Base-by-base conservation (phyloP, 2,797 vertebrate species). In the Prunella strophiata region DNA sequence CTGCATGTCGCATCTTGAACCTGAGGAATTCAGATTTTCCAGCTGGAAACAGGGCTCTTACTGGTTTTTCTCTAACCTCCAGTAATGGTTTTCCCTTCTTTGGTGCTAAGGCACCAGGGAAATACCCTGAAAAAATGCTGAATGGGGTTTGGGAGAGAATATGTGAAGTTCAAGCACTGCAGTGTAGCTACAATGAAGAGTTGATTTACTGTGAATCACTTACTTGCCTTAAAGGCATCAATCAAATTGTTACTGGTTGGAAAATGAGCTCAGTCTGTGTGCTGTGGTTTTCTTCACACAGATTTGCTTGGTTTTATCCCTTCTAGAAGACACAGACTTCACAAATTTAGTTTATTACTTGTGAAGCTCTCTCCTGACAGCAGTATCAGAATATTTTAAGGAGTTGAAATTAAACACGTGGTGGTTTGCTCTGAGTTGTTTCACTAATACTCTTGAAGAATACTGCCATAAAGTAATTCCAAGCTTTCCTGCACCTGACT, bases 1-100 rank as follows among this genome's bases (percentile, higher is more conserved):
- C 57, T 47, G n/a, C 54, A 0, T 22, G n/a, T 5, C 45, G 0
- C 1, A 2, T 3, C 73, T 15, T 22, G 15, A 71, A 26, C 50
- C 38, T 18, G 52, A 63, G 63, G 18, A 68, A 30, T 62, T 51
- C 3, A 14, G 12, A 20, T 13, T 72, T 66, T 48, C 42, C 34
- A 3, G 20, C 4, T 32, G 26, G 14, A 67, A 88, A 22, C 29
- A 2, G 4, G 16, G n/a, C 13, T 74, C 52, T 32, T 15, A 5
- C 2, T 73, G 13, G 2, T 50, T 43, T 34, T 72, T 32, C 30
- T n/a, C 18, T 54, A 32, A 18, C 5, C 3, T 36, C 40, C 36
- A 55, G 51, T 47, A 12, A 26, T 13, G 18, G 21, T 42, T 51
- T 54, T 18, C 25, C 42, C 10, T 80, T 34, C 4, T n/a, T 18